Evolutionary conservation across 2,888 invertebrate species (phyloP).

Genomic region (Tiliacea citrago): DNA sequence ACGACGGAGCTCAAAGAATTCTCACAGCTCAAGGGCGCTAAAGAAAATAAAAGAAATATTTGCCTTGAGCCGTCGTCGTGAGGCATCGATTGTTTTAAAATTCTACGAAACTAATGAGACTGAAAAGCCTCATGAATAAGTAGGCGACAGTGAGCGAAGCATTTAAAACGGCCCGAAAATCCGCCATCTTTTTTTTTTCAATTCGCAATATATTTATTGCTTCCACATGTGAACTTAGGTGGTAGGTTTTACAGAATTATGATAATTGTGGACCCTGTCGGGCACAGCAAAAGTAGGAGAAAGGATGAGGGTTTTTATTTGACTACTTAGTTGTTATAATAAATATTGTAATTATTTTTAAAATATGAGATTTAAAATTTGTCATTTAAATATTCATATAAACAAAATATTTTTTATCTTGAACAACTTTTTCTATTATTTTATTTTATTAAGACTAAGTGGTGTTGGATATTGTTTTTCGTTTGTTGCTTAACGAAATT

Average conservation of each 20-base stretch:
- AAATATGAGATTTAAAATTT: too few relatives aligned
- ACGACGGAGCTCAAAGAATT: constrained; percentile 34
- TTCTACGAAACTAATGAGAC: constrained; percentile 53
- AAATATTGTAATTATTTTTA: too few relatives aligned
- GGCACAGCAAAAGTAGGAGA: too few relatives aligned
- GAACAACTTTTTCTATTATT: constrained; percentile 30
- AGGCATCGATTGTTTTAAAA: constrained; percentile 54
- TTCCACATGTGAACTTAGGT: too few relatives aligned
- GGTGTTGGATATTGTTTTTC: constrained; percentile 22
- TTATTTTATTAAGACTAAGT: constrained; percentile 23
- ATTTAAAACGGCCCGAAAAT: constrained; percentile 46
- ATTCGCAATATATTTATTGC: too few relatives aligned
- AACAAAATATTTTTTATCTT: too few relatives aligned
- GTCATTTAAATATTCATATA: too few relatives aligned
- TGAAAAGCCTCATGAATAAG: constrained; percentile 53
- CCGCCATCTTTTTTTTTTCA: too few relatives aligned
- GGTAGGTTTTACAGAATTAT: too few relatives aligned
- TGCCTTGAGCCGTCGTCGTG: constrained; percentile 1
- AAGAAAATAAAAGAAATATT: constrained; percentile 43
- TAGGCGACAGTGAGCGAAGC: constrained; percentile 35
- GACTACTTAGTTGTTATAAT: too few relatives aligned
- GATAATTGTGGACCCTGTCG: too few relatives aligned
- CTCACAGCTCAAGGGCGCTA: neutral
- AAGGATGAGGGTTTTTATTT: too few relatives aligned
- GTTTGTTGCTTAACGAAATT: constrained; percentile 15